Percentiles rank a stretch among this genome's conserved stretches.
phyloP scores from a whole-genome alignment of 2,113 vertebrate genomes.

The Megaceryle maxima region DNA sequence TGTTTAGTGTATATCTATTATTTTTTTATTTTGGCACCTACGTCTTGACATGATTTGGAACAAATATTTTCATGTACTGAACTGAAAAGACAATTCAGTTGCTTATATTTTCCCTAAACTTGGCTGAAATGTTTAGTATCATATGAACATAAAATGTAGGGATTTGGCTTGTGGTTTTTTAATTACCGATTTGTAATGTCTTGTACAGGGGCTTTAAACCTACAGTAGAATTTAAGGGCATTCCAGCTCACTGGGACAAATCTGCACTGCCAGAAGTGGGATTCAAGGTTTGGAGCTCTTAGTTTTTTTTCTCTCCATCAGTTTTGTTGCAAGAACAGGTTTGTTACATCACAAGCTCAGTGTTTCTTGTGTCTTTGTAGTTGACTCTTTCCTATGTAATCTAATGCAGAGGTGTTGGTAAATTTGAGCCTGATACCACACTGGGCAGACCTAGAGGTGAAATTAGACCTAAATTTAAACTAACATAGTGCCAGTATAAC shows the following conservation, averaged over 20 bases:
- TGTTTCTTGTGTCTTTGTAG: neutral
- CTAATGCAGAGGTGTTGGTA: neutral
- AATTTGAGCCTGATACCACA: neutral
- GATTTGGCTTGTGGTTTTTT: neutral
- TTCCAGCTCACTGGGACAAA: constrained; percentile 88
- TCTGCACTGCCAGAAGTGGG: constrained; percentile 76
- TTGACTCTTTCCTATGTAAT: neutral
- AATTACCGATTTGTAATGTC: neutral
- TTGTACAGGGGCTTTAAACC: constrained; percentile 43
- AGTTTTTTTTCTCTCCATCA: neutral
- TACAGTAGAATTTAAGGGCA: constrained; percentile 6
- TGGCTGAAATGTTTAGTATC: neutral
- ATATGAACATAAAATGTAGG: neutral
- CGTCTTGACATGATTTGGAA: neutral
- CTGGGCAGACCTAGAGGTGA: neutral
- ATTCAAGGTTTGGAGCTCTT: constrained; percentile 78
- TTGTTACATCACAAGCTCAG: neutral
- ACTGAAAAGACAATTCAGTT: neutral
- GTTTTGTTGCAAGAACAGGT: neutral
- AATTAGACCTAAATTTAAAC: neutral
- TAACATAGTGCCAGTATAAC: neutral
- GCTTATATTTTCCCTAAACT: neutral
- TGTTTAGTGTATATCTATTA: neutral
- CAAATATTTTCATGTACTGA: constrained; percentile 2
- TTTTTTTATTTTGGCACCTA: neutral